Evolutionary conservation across 1,140 invertebrate species (phyloP), one percentile per base, ranked within the genome.

Genomic region (Meloidogyne chitwoodi): DNA sequence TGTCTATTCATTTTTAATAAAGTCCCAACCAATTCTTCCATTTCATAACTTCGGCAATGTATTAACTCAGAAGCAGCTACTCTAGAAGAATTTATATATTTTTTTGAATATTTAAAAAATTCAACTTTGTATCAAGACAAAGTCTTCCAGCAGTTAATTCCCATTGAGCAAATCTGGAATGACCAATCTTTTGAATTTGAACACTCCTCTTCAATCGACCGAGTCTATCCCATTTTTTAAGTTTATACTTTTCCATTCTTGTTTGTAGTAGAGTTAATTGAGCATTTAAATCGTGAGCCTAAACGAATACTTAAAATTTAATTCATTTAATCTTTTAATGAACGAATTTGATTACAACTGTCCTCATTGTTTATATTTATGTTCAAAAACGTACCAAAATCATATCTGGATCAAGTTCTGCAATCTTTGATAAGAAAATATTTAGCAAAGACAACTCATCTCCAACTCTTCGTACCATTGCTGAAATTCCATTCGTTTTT

Each of bases 321-420:
- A 38, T 48, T 48, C 8, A 48, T 29, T n/a, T n/a, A n/a, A n/a
- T n/a, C n/a, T n/a, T n/a, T n/a, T 38, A 38, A 38, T 38, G 12
- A 38, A 38, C 34, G 10, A 38, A 8, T 38, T 10, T 38, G 34
- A 8, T 38, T 38, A 38, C 8, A 19, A 16, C 14, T 19, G 41
- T 44, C 4, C 1, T 44, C 0, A 5, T 76, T n/a, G 12, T 16
- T 31, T 73, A 24, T n/a, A 26, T 27, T 73, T 31, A 68, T 82
- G 84, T 75, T 12, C 1, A n/a, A 19, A 41, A n/a, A 24, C 34
- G 6, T 85, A 89, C 89, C 8, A 98, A 91, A 66, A 98, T 91
- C 14, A 98, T 88, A 89, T 99, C 96, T 0, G 95, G 93, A 90
- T 98, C 95, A 44, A 93, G 89, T 85, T 92, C 92, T 83, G 92